Evolutionary conservation across 2,113 vertebrate genomes (phyloP).

Genomic region (Terrapene triunguis): DNA sequence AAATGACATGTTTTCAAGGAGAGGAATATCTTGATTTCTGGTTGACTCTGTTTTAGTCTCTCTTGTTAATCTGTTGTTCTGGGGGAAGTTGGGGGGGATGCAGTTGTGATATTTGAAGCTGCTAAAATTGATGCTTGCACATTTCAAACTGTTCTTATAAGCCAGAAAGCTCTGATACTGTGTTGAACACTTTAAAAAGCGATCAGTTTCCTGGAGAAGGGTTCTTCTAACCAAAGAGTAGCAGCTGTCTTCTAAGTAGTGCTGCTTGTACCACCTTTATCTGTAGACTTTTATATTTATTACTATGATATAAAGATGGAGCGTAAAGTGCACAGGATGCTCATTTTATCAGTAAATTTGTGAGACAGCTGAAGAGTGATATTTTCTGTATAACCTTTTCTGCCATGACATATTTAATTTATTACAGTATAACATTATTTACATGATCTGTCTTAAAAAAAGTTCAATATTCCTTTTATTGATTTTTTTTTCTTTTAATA

Average conservation of each 20-base stretch:
- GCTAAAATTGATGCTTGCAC: not conserved
- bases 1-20: not conserved
- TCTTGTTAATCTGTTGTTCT: not conserved
- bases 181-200: not conserved
- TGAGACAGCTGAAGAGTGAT: slow-evolving; percentile 21
- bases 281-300: not conserved
- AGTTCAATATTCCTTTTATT: not conserved
- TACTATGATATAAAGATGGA: not conserved
- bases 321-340: not conserved
- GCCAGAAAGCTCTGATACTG: not conserved
- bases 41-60: not conserved
- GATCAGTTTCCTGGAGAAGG: not conserved
- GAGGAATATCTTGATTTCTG: not conserved
- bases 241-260: fast-evolving
- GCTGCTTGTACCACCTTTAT: not conserved
- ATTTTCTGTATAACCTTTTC: not conserved
- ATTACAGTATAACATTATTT: not conserved
- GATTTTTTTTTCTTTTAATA: not conserved
- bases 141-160: not conserved
- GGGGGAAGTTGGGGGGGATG: not conserved
- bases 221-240: not conserved
- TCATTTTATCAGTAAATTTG: not conserved
- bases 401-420: not conserved
- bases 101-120: not conserved
- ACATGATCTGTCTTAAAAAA: not conserved